Conservation (phyloP, 2,797 vertebrate genomes). For the Clarias platycephalus region DNA sequence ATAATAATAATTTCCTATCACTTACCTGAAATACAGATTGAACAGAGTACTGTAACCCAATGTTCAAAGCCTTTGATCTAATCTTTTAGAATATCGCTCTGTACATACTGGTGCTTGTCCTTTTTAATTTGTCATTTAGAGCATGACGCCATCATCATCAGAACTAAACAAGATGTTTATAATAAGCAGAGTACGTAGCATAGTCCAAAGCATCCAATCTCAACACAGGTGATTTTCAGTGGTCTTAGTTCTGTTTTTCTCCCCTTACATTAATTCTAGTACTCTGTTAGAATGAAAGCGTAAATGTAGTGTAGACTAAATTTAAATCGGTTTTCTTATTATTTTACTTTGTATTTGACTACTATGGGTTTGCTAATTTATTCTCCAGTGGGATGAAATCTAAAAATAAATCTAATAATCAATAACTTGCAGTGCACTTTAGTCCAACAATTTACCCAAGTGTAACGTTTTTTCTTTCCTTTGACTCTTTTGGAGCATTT, state of each 20-base stretch:
- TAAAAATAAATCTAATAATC: background rate
- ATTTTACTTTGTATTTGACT: background rate
- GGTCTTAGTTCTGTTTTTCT: background rate
- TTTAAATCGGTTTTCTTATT: background rate
- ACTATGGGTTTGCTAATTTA: background rate
- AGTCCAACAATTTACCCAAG: background rate
- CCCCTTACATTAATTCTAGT: background rate
- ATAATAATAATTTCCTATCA: constrained; percentile 30
- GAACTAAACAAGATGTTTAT: constrained; percentile 18
- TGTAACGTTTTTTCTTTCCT: background rate
- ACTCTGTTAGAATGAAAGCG: background rate
- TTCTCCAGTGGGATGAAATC: background rate
- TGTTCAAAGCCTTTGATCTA: constrained; percentile 20
- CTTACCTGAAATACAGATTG: constrained; percentile 26
- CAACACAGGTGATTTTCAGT: background rate
- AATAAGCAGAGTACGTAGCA: constrained; percentile 22
- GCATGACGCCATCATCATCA: constrained; percentile 22
- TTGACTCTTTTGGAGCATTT: background rate
- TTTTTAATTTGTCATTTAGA: constrained; percentile 41
- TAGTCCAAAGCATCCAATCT: constrained; percentile 5
- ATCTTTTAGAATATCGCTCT: constrained; percentile 44
- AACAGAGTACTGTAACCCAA: constrained; percentile 13
- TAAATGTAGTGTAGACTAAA: background rate
- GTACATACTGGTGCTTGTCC: constrained; percentile 64
- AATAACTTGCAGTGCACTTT: constrained; percentile 10